A percentile compares a stretch with the other conserved stretches of the same genome.
Evolutionary conservation across 2,113 vertebrate species (phyloP).

Genomic region (Gnathonemus longibarbis): DNA sequence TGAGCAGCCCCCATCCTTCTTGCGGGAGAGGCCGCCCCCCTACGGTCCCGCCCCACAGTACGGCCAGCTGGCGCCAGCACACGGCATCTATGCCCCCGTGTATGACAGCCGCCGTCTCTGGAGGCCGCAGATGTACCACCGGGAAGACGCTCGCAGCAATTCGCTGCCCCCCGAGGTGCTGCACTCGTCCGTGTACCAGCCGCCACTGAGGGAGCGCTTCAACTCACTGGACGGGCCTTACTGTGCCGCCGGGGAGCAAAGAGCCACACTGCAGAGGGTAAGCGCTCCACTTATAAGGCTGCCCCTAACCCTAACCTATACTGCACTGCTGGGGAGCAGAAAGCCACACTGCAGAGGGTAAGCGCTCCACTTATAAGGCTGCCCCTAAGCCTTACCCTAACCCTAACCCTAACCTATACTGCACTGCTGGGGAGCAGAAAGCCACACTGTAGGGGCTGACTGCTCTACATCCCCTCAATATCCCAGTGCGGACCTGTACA

Average conservation of each 20-base stretch:
- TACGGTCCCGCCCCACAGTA: slow-evolving; percentile 76
- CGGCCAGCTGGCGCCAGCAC: slow-evolving; percentile 69
- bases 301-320: slow-evolving; percentile 54
- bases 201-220: slow-evolving; percentile 85
- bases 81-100: slow-evolving; percentile 84
- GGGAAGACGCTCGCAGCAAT: slow-evolving; percentile 90
- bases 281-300: slow-evolving; percentile 26
- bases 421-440: slow-evolving; percentile 76
- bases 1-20: slow-evolving; percentile 68
- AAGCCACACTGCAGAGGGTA: slow-evolving; percentile 78
- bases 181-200: slow-evolving; percentile 83
- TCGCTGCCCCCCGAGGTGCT: slow-evolving; percentile 91
- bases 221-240: slow-evolving; percentile 90
- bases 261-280: slow-evolving; percentile 78
- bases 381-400: slow-evolving; percentile 1
- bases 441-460: slow-evolving; percentile 61
- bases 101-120: slow-evolving; percentile 91
- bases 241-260: slow-evolving; percentile 77
- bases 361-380: slow-evolving; percentile 27
- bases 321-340: slow-evolving; percentile 77
- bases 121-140: slow-evolving; percentile 89
- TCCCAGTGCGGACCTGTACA: neutral
- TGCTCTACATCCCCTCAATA: neutral
- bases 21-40: slow-evolving; percentile 71
- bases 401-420: slow-evolving; percentile 60